phyloP scores from a whole-genome alignment of 1,140 invertebrate species.

The Ganaspis sp. region DNA sequence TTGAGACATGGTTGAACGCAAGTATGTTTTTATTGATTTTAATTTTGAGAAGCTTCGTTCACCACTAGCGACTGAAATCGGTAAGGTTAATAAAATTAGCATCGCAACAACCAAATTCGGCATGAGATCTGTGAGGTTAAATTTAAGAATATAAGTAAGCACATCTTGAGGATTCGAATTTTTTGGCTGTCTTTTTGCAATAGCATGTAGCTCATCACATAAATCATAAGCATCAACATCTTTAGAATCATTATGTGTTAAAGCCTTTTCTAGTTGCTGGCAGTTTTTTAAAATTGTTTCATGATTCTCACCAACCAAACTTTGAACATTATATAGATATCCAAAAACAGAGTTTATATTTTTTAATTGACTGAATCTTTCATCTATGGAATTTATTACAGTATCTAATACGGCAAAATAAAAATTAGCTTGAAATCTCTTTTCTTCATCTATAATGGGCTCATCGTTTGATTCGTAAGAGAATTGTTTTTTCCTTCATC shows the following conservation, averaged over 20 bases:
- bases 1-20: background rate
- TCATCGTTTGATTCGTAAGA: background rate
- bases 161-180: background rate
- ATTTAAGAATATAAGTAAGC: background rate
- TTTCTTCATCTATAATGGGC: background rate
- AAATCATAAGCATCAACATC: background rate
- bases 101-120: background rate
- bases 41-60: no score
- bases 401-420: background rate
- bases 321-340: background rate
- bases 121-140: background rate
- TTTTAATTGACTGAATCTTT: background rate
- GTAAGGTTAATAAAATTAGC: background rate
- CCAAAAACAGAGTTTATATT: background rate
- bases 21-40: background rate
- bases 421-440: background rate
- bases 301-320: background rate
- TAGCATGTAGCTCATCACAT: background rate
- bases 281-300: background rate
- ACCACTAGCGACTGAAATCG: background rate
- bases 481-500: background rate
- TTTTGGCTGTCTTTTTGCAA: background rate
- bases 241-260: background rate
- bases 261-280: background rate
- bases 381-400: background rate